Conservation (phyloP, 2,888 invertebrate species). For the Gonocerus acuteangulatus region DNA sequence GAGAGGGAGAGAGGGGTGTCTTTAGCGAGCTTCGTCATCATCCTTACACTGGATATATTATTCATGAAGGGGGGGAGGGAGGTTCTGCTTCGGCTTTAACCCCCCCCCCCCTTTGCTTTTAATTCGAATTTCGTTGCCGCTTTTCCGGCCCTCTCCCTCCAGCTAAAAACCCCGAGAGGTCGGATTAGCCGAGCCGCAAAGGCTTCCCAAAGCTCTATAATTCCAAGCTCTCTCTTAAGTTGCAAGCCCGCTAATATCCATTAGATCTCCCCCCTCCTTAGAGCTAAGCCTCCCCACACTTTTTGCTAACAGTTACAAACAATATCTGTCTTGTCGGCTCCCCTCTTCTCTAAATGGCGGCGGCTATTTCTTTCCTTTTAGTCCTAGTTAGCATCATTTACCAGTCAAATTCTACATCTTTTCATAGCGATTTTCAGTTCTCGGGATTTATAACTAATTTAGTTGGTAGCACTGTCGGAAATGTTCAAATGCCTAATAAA, state of each 20-base stretch:
- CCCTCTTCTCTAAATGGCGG: neutral
- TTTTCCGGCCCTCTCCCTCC: constrained; percentile 25
- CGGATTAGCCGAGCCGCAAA: neutral
- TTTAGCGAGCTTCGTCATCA: constrained; percentile 23
- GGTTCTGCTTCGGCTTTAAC: neutral
- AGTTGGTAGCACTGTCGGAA: no score
- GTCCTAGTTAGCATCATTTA: neutral
- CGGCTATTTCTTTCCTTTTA: neutral
- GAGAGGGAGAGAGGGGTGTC: constrained; percentile 22
- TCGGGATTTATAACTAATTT: no score
- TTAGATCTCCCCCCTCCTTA: constrained; percentile 3
- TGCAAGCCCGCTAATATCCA: constrained; percentile 22
- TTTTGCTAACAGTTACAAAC: neutral
- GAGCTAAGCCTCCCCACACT: neutral
- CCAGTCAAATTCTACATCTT: no score
- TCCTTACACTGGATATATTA: constrained; percentile 21
- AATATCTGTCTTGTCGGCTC: neutral
- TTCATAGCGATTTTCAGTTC: no score
- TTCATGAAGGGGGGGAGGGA: no score
- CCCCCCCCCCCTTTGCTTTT: constrained; percentile 30
- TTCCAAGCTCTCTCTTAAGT: constrained; percentile 27
- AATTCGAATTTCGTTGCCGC: constrained; percentile 34
- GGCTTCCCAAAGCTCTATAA: constrained; percentile 16
- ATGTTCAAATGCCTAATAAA: no score
- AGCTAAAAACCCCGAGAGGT: constrained; percentile 22